Evolutionary conservation across 2,888 invertebrate genomes (phyloP).

Genomic region (Gandaritis pyraliata): DNA sequence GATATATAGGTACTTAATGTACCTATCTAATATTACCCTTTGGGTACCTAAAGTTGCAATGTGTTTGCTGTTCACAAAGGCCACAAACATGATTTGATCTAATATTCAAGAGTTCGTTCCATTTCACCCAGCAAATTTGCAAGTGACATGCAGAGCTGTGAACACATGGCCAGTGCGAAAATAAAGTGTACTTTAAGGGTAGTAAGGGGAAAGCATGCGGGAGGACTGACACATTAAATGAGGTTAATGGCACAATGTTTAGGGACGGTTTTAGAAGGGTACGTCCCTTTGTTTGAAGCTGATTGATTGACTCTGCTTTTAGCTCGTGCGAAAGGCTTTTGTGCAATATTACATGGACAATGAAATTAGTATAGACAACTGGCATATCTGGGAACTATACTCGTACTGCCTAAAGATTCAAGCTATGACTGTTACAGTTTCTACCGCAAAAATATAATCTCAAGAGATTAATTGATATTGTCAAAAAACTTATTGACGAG

Average conservation of each 20-base stretch:
- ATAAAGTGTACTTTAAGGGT: constrained; percentile 16
- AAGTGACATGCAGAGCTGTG: constrained; percentile 7
- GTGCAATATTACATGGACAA: not conserved
- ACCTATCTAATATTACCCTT: too few species aligned
- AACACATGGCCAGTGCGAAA: constrained; percentile 21
- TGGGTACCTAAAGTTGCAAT: not conserved
- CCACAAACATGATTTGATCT: not conserved
- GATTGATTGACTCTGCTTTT: constrained; percentile 46
- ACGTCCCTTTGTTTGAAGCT: constrained; percentile 50
- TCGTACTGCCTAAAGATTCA: too few species aligned
- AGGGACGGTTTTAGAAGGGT: constrained; percentile 31
- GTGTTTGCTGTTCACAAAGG: too few species aligned
- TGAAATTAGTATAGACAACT: not conserved
- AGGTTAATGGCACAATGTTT: constrained; percentile 64
- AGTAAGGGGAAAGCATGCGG: constrained; percentile 35
- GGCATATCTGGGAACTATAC: too few species aligned
- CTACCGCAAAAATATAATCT: too few species aligned
- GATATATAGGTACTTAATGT: too few species aligned
- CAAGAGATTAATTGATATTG: too few species aligned
- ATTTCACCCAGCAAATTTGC: not conserved
- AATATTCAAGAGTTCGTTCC: not conserved
- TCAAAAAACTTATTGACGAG: too few species aligned
- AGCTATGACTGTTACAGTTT: too few species aligned
- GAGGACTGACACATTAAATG: constrained; percentile 56
- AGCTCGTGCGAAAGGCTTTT: constrained; percentile 6